Conservation (phyloP, 1,140 invertebrate genomes). For the Eubasilissa regina region DNA sequence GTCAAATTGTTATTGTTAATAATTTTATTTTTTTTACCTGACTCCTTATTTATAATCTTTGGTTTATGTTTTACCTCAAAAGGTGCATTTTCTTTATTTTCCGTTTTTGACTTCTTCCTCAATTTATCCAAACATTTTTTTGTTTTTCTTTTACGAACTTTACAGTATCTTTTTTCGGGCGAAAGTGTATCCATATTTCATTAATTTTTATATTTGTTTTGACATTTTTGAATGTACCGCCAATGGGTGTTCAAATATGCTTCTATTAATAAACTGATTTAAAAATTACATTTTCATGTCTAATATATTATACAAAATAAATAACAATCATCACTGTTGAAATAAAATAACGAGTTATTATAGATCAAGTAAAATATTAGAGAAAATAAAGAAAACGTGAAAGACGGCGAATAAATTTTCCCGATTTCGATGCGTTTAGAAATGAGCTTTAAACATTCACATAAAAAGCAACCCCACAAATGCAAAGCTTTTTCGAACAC, state of each 20-base stretch:
- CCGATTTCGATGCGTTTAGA: background rate
- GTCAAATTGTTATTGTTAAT: conserved; percentile 8
- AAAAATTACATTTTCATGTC: background rate
- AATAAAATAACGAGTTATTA: too few relatives aligned
- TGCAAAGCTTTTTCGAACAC: conserved; percentile 42
- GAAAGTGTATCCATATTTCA: conserved; percentile 54
- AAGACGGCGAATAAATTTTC: background rate
- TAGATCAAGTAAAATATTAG: background rate
- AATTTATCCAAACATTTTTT: conserved; percentile 64
- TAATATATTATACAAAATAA: too few relatives aligned
- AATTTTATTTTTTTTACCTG: conserved; percentile 12
- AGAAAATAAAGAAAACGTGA: background rate
- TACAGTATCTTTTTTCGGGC: conserved; percentile 44
- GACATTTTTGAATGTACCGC: conserved; percentile 48
- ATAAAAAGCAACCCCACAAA: conserved; percentile 42
- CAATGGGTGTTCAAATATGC: conserved; percentile 20
- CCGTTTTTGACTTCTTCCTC: conserved; percentile 61
- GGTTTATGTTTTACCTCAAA: conserved; percentile 1
- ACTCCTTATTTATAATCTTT: background rate
- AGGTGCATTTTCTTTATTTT: conserved; percentile 24
- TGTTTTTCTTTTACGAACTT: conserved; percentile 63
- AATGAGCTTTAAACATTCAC: background rate
- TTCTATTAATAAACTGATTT: background rate
- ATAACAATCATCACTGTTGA: too few relatives aligned
- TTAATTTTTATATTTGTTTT: conserved; percentile 13